Percentiles rank a stretch among this genome's conserved stretches.
Conservation (phyloP, 2,888 invertebrate genomes). For the Ceramica pisi region DNA sequence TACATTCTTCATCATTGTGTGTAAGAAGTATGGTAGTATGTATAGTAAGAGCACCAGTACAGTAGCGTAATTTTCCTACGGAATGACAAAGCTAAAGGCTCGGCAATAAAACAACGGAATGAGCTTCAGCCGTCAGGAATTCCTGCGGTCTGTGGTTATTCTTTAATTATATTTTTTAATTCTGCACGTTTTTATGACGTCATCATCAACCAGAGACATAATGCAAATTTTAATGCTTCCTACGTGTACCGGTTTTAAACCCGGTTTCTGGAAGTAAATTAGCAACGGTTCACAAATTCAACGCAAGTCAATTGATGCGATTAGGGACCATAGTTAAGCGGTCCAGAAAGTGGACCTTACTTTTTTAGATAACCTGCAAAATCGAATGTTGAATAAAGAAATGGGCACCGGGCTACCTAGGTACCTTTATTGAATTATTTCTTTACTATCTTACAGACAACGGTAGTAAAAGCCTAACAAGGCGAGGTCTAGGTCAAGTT, state of each 20-base stretch:
- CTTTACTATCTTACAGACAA: constrained; percentile 3
- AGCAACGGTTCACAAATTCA: background rate
- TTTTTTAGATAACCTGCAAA: background rate
- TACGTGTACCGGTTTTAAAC: background rate
- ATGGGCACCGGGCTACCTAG: background rate
- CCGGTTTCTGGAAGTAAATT: background rate
- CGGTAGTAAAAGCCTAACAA: constrained; percentile 29
- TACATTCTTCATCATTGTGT: no score
- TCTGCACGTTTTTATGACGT: constrained; percentile 3
- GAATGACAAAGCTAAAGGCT: background rate
- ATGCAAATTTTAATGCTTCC: background rate
- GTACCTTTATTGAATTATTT: background rate
- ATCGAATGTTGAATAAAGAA: background rate
- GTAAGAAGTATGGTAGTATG: no score
- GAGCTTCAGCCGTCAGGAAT: constrained; percentile 30
- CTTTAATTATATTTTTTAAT: constrained; percentile 13
- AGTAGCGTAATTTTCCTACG: background rate
- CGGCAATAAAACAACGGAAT: constrained; percentile 33
- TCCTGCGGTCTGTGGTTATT: constrained; percentile 34
- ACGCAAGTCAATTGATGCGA: background rate
- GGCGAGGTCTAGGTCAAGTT: constrained; percentile 54
- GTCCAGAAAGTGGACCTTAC: background rate
- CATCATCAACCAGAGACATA: constrained; percentile 28
- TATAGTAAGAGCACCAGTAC: background rate
- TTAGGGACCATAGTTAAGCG: background rate